Percentiles rank a stretch among this genome's conserved stretches.
Evolutionary conservation across 1,140 invertebrate genomes (phyloP).

Genomic region (Zaprionus vittiger): DNA sequence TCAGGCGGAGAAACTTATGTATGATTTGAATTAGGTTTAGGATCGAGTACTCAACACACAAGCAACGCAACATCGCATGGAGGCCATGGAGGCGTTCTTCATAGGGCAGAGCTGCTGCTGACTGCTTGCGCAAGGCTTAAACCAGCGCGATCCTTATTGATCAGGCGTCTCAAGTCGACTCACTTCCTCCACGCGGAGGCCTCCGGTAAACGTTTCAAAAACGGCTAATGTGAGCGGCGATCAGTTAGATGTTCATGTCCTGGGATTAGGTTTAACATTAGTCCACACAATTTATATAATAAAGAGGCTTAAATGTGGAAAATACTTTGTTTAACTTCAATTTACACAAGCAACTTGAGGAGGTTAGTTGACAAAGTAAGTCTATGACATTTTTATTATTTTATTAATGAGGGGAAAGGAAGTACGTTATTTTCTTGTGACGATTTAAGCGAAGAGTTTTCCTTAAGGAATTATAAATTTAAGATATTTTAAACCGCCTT

Average conservation of each 20-base stretch:
- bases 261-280: constrained; percentile 7
- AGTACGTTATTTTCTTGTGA: background rate
- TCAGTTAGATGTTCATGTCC: constrained; percentile 25
- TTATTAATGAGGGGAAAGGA: no score
- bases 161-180: constrained; percentile 49
- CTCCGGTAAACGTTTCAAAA: constrained; percentile 46
- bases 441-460: background rate
- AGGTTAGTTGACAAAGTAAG: background rate
- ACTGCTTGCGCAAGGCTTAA: constrained; percentile 30
- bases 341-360: no score
- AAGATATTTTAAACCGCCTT: background rate
- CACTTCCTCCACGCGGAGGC: constrained; percentile 48
- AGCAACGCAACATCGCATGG: constrained; percentile 44
- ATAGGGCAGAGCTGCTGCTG: constrained; percentile 38
- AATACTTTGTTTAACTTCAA: no score
- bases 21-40: constrained; percentile 71
- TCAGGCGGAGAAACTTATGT: constrained; percentile 82
- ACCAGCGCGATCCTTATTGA: constrained; percentile 41
- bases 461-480: background rate
- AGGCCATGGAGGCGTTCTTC: constrained; percentile 46
- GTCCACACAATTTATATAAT: background rate
- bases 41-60: background rate
- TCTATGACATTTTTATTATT: background rate
- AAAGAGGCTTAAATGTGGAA: no score
- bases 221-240: constrained; percentile 50